Evolutionary conservation across 2,797 vertebrate species (phyloP), one percentile per base, ranked within the genome.

Genomic region (Silurus aristotelis): DNA sequence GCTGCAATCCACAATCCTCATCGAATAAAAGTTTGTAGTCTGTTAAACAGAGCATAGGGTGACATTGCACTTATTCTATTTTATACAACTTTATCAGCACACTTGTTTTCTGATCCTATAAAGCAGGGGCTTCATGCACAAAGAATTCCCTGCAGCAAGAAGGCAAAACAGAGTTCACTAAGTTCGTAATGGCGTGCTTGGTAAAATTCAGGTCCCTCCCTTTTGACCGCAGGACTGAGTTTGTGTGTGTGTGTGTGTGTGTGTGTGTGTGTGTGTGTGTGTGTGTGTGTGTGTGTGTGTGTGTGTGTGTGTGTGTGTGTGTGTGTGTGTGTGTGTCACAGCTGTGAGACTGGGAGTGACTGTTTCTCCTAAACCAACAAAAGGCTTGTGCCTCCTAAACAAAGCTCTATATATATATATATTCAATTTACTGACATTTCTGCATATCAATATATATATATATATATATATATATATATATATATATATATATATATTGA

Each of bases 301-400:
- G 89, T 92, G 90, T 86, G 68, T 87, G 88, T 84, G 88, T 88
- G 89, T 92, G 90, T 86, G 68, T 87, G 88, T 84, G 88, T 88
- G 89, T 92, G 90, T 86, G 68, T 87, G 68, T 87, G 88, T 84
- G 88, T 88, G 89, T 92, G 90, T 87, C 92, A 94, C 94, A 95
- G 94, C 94, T 95, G 94, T 94, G 93, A 91, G 88, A 90, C 92
- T 84, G 89, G 92, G 91, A 94, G 92, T 94, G 93, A 94, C 93
- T 93, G 92, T 89, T 84, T 70, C 71, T 77, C 66, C 46, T 72
- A 75, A 91, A 90, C 93, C 93, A 91, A 94, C 93, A 94, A 94
- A 94, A 93, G 93, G 73, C 91, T 88, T 90, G 86, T 91, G 46
- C 85, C 75, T 85, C 89, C 93, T 95, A 95, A 95, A 95, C 94